phyloP scores from a whole-genome alignment of 2,113 vertebrate genomes.

The Scomber japonicus region DNA sequence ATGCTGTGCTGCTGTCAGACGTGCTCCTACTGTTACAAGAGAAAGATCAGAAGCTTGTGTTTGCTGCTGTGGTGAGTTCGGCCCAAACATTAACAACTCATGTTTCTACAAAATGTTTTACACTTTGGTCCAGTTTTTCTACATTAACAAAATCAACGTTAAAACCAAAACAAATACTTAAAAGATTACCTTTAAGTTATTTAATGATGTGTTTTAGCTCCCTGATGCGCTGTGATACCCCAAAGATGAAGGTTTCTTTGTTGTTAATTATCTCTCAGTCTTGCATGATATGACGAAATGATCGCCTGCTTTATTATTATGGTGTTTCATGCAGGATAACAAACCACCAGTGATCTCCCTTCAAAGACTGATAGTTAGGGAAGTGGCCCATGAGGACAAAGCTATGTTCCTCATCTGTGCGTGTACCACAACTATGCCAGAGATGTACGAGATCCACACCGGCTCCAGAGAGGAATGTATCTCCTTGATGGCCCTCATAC shows the following conservation, averaged over 20 bases:
- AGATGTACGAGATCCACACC: slow-evolving; percentile 95
- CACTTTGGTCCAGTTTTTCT: not conserved
- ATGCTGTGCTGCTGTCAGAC: slow-evolving; percentile 92
- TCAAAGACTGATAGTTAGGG: slow-evolving; percentile 92
- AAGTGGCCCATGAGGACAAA: slow-evolving; percentile 93
- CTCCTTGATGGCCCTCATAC: slow-evolving; percentile 89
- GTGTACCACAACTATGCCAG: slow-evolving; percentile 84
- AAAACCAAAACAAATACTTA: no score
- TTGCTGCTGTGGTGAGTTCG: slow-evolving; percentile 91
- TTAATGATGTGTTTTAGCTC: not conserved
- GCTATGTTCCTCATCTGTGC: slow-evolving; percentile 95
- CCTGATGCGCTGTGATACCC: not conserved
- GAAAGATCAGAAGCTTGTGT: slow-evolving; percentile 94
- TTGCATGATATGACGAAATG: no score
- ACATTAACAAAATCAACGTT: not conserved
- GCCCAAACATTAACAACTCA: not conserved
- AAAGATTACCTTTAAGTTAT: no score
- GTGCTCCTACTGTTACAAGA: slow-evolving; percentile 94
- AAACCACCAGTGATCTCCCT: slow-evolving; percentile 92
- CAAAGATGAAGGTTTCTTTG: not conserved
- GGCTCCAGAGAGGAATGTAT: slow-evolving; percentile 89
- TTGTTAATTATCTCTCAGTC: not conserved
- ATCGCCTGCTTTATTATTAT: not conserved
- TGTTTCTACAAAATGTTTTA: no score
- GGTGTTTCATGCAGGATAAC: slow-evolving; percentile 86